Percentiles rank a stretch among this genome's conserved stretches.
phyloP scores from a whole-genome alignment of 1,140 invertebrate genomes.

The Drosophila simulans region DNA sequence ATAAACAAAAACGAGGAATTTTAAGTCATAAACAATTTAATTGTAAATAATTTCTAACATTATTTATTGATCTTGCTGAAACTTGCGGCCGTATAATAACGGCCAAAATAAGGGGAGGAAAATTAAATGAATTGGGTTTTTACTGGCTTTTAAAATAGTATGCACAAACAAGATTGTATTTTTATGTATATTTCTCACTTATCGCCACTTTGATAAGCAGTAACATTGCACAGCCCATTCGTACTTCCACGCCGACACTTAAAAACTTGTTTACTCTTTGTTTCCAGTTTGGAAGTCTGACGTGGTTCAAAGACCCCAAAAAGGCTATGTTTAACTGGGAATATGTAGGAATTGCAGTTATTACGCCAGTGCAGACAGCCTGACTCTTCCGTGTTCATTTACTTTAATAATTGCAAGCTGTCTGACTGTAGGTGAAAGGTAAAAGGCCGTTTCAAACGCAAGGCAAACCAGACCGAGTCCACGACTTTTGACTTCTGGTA shows the following conservation, averaged over 20 bases:
- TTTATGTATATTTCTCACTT: conserved; percentile 18
- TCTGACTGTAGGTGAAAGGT: background rate
- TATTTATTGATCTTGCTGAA: no score
- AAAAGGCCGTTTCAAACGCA: no score
- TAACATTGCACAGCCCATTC: background rate
- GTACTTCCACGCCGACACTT: background rate
- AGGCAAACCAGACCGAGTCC: no score
- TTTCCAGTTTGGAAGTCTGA: conserved; percentile 25
- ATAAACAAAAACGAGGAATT: no score
- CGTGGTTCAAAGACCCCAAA: conserved; percentile 25
- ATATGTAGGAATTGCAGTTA: conserved; percentile 1
- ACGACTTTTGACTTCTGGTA: no score
- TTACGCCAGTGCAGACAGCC: background rate
- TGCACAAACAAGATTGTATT: background rate
- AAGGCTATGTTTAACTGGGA: conserved; percentile 10
- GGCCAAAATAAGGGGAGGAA: no score
- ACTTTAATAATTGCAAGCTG: conserved; percentile 1
- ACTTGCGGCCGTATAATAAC: no score
- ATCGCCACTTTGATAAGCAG: conserved; percentile 50
- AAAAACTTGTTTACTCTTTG: conserved; percentile 43
- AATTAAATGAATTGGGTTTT: no score
- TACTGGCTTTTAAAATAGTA: no score
- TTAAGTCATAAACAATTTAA: no score
- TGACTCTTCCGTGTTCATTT: conserved; percentile 21
- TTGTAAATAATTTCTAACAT: no score